Base-by-base conservation (phyloP, 2,888 invertebrate species). In the Coelinius sp. region DNA sequence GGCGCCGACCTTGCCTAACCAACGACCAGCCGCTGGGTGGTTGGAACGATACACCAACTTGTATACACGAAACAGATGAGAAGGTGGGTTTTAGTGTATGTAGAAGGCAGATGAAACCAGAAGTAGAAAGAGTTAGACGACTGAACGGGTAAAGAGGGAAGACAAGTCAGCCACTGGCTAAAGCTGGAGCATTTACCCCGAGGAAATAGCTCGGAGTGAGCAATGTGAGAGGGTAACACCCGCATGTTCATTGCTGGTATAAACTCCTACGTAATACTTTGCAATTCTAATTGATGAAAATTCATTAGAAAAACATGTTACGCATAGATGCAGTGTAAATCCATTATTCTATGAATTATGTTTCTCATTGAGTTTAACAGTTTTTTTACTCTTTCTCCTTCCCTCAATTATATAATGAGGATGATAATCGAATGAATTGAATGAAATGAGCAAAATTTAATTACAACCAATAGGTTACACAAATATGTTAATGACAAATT, bases 1-100 rank as follows among this genome's bases (percentile, higher is more conserved):
- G 41, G 24, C 49, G 53, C 67, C 71, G 71, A 71, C 71, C 71
- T 71, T 71, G 67, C 65, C 70, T 49, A 67, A 67, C 70, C 71
- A 66, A 64, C 70, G 56, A 63, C 25, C 59, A 38, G 56, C 59
- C 68, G 38, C 56, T 22, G 64, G 70, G 38, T 64, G 22, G 53
- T 70, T 41, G 35, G 17, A n/a, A 53, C 66, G 56, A 53, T 44
- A 65, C 59, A 17, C n/a, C n/a, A 35, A 59, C 22, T 41, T 25
- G 24, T 41, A 24, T 22, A 24, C 14, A 38, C 20, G 38, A 35
- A 38, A 22, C 62, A 62, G 31, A 38, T 38, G 35, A 62, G 35
- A 62, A 35, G 22, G 35, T 62, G 20, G 24, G 38, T 38, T 35
- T 27, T 38, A 38, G 49, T 22, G 27, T 56, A 41, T 14, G n/a